Percentiles rank a stretch among this genome's conserved stretches.
Evolutionary conservation across 2,797 vertebrate genomes (phyloP).

Genomic region (Lacerta viridis): DNA sequence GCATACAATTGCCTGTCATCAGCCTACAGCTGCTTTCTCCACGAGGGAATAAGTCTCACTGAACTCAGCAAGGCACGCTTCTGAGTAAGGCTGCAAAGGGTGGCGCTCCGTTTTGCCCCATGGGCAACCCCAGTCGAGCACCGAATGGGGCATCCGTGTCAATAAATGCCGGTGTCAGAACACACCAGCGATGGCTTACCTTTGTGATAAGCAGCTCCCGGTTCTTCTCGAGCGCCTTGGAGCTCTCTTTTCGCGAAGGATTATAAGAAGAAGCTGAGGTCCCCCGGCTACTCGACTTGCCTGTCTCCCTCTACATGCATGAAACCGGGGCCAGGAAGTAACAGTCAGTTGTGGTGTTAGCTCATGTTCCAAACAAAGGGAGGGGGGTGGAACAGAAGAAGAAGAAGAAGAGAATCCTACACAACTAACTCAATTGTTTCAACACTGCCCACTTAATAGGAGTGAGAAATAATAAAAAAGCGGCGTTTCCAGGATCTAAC

Average conservation of each 20-base stretch:
- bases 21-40: background rate
- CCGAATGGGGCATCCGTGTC: no score
- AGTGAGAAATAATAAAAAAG: no score
- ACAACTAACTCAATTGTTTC: conserved; percentile 16
- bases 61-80: background rate
- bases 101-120: background rate
- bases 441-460: background rate
- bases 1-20: background rate
- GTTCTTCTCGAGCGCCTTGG: no score
- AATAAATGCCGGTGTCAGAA: background rate
- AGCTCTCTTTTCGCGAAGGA: no score
- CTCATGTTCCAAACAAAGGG: conserved; percentile 10
- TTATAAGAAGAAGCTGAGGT: background rate
- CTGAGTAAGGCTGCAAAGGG: background rate
- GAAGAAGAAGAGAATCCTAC: background rate
- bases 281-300: background rate
- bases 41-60: background rate
- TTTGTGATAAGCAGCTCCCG: background rate
- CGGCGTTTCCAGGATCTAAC: no score
- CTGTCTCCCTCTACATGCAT: background rate
- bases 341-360: conserved; percentile 10
- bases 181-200: background rate
- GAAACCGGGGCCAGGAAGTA: conserved; percentile 32
- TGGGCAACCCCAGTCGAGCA: no score
- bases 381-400: background rate